Evolutionary conservation across 2,797 vertebrate genomes (phyloP).

Genomic region (Rhodeus uyekii): DNA sequence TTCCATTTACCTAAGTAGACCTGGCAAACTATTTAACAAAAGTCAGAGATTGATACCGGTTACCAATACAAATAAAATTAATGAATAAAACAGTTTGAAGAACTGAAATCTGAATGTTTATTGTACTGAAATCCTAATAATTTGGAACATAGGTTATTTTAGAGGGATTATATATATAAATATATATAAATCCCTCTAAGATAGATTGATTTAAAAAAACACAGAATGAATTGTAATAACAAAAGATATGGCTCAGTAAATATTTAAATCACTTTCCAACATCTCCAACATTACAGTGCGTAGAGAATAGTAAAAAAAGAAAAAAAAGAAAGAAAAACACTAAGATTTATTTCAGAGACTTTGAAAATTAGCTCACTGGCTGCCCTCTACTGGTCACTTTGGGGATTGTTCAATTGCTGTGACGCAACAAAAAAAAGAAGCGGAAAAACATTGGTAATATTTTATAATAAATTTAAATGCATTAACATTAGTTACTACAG

Average conservation of each 20-base stretch:
- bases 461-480: background rate
- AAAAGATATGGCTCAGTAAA: slow-evolving; percentile 34
- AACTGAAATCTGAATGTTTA: too few relatives aligned
- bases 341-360: background rate
- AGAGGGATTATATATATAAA: too few relatives aligned
- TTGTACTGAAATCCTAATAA: too few relatives aligned
- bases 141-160: too few relatives aligned
- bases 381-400: slow-evolving; percentile 41
- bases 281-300: background rate
- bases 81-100: too few relatives aligned
- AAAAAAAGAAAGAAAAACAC: background rate
- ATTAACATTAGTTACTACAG: background rate
- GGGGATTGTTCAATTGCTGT: background rate
- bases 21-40: too few relatives aligned
- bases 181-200: too few relatives aligned
- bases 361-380: background rate
- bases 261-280: background rate
- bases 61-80: too few relatives aligned
- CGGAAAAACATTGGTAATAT: background rate
- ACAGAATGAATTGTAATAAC: background rate
- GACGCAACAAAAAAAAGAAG: background rate
- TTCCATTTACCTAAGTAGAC: too few relatives aligned
- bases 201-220: background rate
- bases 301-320: background rate
- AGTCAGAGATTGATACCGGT: too few relatives aligned